Evolutionary conservation across 1,140 invertebrate genomes (phyloP).

Genomic region (Aethina tumida): DNA sequence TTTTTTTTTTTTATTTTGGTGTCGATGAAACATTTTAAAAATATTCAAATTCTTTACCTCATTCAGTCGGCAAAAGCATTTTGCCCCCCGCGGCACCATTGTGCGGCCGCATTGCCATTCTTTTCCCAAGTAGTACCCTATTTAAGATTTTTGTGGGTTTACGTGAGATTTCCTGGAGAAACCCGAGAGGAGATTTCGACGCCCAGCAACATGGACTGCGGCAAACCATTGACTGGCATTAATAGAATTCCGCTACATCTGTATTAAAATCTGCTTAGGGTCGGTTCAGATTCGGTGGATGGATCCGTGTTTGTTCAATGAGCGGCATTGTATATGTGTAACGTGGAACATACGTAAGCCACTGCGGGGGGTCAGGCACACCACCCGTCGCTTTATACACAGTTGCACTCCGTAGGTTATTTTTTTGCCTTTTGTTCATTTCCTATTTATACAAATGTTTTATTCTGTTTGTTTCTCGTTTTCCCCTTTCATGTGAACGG

Average conservation of each 20-base stretch:
- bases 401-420: constrained; percentile 14
- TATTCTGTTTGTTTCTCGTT: constrained; percentile 14
- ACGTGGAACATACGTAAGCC: constrained; percentile 12
- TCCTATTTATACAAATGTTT: constrained; percentile 9
- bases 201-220: constrained; percentile 10
- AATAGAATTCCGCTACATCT: constrained; percentile 17
- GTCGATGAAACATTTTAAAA: too few species aligned
- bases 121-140: too few species aligned
- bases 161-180: constrained; percentile 12
- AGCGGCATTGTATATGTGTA: too few species aligned
- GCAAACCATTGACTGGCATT: constrained; percentile 11
- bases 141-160: constrained; percentile 4
- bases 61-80: too few species aligned
- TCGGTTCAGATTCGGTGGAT: constrained; percentile 11
- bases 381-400: constrained; percentile 14
- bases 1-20: too few species aligned
- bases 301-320: constrained; percentile 12
- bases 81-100: too few species aligned
- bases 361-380: constrained; percentile 13
- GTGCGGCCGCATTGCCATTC: too few species aligned
- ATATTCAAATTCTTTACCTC: too few species aligned
- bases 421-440: constrained; percentile 14
- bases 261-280: constrained; percentile 17
- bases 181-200: constrained; percentile 9
- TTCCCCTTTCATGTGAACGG: constrained; percentile 2